Evolutionary conservation across 2,113 vertebrate species (phyloP).

Genomic region (Gopherus evgoodei): DNA sequence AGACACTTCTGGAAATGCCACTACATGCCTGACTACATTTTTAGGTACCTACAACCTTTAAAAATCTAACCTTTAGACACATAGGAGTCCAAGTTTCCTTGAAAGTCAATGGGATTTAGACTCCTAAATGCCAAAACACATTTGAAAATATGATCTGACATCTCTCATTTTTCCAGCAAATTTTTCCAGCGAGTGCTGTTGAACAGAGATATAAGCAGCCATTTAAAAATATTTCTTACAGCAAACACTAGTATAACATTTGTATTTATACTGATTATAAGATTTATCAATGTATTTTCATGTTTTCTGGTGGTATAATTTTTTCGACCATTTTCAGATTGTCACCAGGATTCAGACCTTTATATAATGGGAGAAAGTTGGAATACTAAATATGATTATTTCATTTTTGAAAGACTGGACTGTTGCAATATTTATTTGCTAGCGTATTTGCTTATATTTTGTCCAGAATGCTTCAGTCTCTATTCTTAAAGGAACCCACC

Average conservation of each 20-base stretch:
- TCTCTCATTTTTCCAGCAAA: neutral
- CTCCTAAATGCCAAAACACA: too few species aligned
- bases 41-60: too few species aligned
- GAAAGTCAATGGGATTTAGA: too few species aligned
- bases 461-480: neutral
- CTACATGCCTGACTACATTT: too few species aligned
- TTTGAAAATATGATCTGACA: neutral
- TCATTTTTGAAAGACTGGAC: neutral
- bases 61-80: too few species aligned
- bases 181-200: neutral
- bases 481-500: neutral
- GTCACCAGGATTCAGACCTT: neutral
- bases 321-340: neutral
- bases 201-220: neutral
- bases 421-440: neutral
- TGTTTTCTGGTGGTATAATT: too few species aligned
- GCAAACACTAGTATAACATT: neutral
- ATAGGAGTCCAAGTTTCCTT: too few species aligned
- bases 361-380: neutral
- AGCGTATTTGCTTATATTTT: neutral
- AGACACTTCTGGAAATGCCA: neutral
- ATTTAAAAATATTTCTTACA: neutral
- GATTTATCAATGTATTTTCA: neutral
- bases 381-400: neutral
- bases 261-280: neutral